Percentiles rank a stretch among this genome's conserved stretches.
Evolutionary conservation across 2,113 vertebrate genomes (phyloP).

Genomic region (Columbina picui): DNA sequence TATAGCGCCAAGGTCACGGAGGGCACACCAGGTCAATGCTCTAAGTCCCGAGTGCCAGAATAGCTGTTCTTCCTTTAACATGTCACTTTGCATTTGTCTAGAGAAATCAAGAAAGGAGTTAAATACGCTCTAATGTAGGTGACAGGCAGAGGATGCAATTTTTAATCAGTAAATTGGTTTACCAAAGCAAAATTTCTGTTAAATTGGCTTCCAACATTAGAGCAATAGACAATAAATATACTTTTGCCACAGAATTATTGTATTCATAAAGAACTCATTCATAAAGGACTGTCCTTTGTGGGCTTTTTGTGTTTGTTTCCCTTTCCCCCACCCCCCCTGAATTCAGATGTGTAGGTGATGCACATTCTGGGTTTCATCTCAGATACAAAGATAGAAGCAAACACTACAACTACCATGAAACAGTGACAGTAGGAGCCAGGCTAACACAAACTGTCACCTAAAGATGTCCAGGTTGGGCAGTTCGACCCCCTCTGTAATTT

Average conservation of each 20-base stretch:
- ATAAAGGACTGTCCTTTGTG: not conserved
- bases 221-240: not conserved
- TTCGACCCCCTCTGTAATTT: not conserved
- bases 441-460: no score
- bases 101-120: constrained; percentile 11
- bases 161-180: constrained; percentile 38
- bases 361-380: not conserved
- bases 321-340: no score
- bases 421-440: not conserved
- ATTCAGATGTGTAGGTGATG: not conserved
- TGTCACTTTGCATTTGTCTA: constrained; percentile 62
- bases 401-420: not conserved
- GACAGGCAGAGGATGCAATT: not conserved
- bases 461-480: not conserved
- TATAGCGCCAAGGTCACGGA: constrained; percentile 58
- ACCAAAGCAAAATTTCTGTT: constrained; percentile 16
- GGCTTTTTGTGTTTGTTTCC: no score
- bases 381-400: not conserved
- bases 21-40: constrained; percentile 34
- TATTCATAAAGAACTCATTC: not conserved
- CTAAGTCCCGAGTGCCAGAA: constrained; percentile 49
- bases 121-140: not conserved
- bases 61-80: constrained; percentile 38
- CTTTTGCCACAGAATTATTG: not conserved
- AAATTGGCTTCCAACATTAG: not conserved